phyloP scores from a whole-genome alignment of 2,888 invertebrate species.

The Monoplex corrugatus region DNA sequence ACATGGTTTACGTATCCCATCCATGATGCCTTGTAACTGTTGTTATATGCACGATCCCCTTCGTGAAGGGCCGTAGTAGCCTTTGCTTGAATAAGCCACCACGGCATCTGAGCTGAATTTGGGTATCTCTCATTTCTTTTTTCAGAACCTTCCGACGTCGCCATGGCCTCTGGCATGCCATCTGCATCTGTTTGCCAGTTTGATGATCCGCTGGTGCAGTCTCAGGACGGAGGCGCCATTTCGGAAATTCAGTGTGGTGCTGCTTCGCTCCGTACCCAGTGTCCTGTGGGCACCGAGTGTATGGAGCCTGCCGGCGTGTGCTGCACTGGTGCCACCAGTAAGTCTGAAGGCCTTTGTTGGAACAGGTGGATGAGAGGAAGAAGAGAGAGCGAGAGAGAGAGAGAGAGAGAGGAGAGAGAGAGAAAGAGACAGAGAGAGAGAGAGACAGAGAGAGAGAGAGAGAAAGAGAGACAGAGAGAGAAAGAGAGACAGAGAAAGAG shows the following conservation, averaged over 20 bases:
- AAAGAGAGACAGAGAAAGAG: too few species aligned
- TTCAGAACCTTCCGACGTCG: too few species aligned
- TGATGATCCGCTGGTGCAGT: constrained; percentile 37
- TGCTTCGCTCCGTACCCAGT: neutral
- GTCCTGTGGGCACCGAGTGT: constrained; percentile 22
- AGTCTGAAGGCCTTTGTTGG: neutral
- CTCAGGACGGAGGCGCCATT: constrained; percentile 4
- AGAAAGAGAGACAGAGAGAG: too few species aligned
- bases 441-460: too few species aligned
- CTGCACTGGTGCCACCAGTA: constrained; percentile 30
- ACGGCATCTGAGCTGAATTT: too few species aligned
- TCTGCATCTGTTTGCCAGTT: neutral
- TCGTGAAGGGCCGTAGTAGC: too few species aligned
- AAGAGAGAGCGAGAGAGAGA: neutral
- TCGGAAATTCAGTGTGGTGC: neutral
- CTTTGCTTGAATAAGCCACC: too few species aligned
- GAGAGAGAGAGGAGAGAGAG: neutral
- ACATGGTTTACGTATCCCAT: too few species aligned
- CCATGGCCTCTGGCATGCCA: neutral
- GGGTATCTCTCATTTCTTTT: too few species aligned
- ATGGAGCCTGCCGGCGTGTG: constrained; percentile 20
- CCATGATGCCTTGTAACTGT: too few species aligned
- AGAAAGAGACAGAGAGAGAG: neutral
- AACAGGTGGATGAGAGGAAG: neutral
- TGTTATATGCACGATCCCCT: too few species aligned